Conservation (phyloP, 2,888 invertebrate genomes). For the Ormyrus rosae region DNA sequence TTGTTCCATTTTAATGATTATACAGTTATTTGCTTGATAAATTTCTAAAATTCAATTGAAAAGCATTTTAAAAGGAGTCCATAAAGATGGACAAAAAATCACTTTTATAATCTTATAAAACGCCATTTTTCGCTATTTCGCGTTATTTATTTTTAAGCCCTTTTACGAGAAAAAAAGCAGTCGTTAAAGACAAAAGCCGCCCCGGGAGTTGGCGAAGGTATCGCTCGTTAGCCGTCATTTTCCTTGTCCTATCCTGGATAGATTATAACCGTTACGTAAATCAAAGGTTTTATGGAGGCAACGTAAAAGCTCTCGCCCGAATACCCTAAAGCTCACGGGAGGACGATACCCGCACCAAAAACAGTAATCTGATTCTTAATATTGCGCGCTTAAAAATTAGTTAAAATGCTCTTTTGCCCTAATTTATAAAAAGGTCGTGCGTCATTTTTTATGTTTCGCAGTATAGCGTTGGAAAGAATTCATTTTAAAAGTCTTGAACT, state of each 20-base stretch:
- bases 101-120: neutral
- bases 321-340: conserved; percentile 13
- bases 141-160: conserved; percentile 3
- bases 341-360: neutral
- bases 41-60: no score
- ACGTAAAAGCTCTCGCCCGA: conserved; percentile 43
- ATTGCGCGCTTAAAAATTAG: conserved; percentile 10
- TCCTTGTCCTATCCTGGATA: conserved; percentile 32
- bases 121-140: no score
- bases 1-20: no score
- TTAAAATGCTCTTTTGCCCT: neutral
- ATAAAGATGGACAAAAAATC: neutral
- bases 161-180: neutral
- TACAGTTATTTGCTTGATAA: no score
- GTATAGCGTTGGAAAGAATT: no score
- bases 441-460: no score
- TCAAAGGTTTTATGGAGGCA: conserved; percentile 50
- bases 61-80: no score
- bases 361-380: conserved; percentile 36
- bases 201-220: conserved; percentile 31
- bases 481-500: no score
- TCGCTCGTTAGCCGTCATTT: conserved; percentile 44
- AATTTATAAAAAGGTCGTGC: no score
- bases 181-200: conserved; percentile 39
- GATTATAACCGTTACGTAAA: conserved; percentile 55